Evolutionary conservation across 2,888 invertebrate genomes (phyloP), one percentile per base, ranked within the genome.

Genomic region (Galeruca laticollis): DNA sequence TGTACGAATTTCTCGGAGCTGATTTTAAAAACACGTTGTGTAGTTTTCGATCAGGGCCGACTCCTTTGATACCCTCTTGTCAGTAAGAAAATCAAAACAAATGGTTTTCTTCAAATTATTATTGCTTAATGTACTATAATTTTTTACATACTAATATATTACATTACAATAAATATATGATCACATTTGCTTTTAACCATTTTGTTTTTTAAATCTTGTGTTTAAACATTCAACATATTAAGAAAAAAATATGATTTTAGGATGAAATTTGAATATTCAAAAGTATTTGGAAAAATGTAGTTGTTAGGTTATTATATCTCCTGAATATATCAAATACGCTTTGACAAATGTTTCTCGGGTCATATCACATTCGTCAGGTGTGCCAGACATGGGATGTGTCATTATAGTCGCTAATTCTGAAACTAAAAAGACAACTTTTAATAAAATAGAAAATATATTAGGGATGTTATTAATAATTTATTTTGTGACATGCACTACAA

Each of bases 61-160:
- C 11, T 10, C 6, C n/a, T 43, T 5, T 43, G 9, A 6, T 13
- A 43, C 8, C 13, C 1, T 15, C 11, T 13, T n/a, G n/a, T n/a
- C 0, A 15, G 11, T 2, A n/a, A 10, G 13, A 52, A 31, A 52
- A 52, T 21, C 2, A 20, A 13, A 52, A 21, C 26, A 52, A 11
- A 21, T 11, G 3, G 11, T 5, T 49, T 15, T n/a, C 21, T 52
- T 52, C 54, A 9, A 21, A 47, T 57, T 57, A 56, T 57, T 47
- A 65, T 64, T 64, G 26, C 54, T 65, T 65, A 65, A 20, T 43
- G 33, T 65, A 43, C 20, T 31, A 18, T 56, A 47, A 65, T 40
- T 43, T 65, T 33, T 47, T 57, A 63, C 18, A 21, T 57, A 65
- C 52, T 21, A 8, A 52, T 52, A 37, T 52, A 49, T 62, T 15